Evolutionary conservation across 2,797 vertebrate species (phyloP).

Genomic region (Falco biarmicus): DNA sequence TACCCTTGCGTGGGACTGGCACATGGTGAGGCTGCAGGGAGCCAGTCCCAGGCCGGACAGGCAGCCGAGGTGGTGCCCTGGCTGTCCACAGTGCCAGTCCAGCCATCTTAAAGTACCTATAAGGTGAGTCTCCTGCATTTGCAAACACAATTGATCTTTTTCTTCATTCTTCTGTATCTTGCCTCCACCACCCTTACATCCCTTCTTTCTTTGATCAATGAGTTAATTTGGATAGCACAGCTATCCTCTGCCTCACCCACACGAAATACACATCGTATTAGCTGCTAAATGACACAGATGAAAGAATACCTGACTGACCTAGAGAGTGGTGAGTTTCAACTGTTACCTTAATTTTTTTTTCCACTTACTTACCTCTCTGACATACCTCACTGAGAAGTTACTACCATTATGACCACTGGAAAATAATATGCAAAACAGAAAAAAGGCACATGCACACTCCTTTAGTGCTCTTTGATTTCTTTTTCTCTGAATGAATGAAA

Average conservation of each 20-base stretch:
- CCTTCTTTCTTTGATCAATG: neutral
- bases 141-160: neutral
- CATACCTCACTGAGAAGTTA: neutral
- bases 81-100: neutral
- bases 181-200: fast-evolving
- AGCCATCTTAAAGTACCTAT: neutral
- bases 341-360: neutral
- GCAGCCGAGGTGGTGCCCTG: neutral
- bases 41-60: neutral
- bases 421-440: neutral
- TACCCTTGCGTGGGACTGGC: neutral
- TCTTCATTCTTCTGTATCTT: neutral
- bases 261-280: neutral
- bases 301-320: neutral
- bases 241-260: neutral
- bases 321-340: neutral
- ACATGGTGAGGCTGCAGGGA: neutral
- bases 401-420: neutral
- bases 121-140: neutral
- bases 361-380: neutral
- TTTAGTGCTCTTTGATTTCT: neutral
- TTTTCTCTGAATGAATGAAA: neutral
- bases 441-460: fast-evolving
- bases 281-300: neutral
- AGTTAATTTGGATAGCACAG: neutral